phyloP scores from a whole-genome alignment of 2,888 invertebrate species.

The Cantharis rustica region DNA sequence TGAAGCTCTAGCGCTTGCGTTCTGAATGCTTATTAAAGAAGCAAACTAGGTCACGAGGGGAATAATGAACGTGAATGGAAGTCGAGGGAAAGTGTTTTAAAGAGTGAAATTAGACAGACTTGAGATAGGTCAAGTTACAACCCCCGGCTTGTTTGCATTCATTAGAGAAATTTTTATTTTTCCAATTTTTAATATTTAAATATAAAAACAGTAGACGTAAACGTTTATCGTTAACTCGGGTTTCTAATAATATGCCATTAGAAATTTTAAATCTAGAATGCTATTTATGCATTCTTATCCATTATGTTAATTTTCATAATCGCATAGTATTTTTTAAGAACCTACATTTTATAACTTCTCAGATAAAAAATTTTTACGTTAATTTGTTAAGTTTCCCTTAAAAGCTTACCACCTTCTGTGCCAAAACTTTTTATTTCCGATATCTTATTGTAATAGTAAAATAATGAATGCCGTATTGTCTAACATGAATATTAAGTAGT shows the following conservation, averaged over 20 bases:
- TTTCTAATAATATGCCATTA: background rate
- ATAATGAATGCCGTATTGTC: background rate
- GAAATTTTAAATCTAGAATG: background rate
- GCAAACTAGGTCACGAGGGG: slow-evolving; percentile 55
- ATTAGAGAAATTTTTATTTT: slow-evolving; percentile 36
- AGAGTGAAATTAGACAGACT: slow-evolving; percentile 56
- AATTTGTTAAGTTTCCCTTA: background rate
- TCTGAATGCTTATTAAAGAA: slow-evolving; percentile 53
- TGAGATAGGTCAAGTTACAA: slow-evolving; percentile 52
- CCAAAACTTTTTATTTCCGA: background rate
- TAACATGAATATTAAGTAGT: background rate
- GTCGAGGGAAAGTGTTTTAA: slow-evolving; percentile 57
- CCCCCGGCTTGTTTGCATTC: slow-evolving; percentile 39
- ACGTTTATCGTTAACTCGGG: slow-evolving; percentile 44
- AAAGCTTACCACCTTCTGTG: background rate
- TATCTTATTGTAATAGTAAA: background rate
- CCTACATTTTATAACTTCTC: background rate
- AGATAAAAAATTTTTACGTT: background rate
- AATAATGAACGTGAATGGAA: slow-evolving; percentile 54
- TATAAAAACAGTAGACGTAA: slow-evolving; percentile 38
- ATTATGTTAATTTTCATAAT: background rate
- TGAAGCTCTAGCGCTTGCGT: slow-evolving; percentile 53
- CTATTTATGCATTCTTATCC: background rate
- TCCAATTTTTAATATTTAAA: slow-evolving; percentile 26
- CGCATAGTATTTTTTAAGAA: background rate